These are phyloP conservation scores for Xenentodon cancila DNA, from an alignment of 2,797 vertebrate species.

Conservation along the genomic window DNA sequence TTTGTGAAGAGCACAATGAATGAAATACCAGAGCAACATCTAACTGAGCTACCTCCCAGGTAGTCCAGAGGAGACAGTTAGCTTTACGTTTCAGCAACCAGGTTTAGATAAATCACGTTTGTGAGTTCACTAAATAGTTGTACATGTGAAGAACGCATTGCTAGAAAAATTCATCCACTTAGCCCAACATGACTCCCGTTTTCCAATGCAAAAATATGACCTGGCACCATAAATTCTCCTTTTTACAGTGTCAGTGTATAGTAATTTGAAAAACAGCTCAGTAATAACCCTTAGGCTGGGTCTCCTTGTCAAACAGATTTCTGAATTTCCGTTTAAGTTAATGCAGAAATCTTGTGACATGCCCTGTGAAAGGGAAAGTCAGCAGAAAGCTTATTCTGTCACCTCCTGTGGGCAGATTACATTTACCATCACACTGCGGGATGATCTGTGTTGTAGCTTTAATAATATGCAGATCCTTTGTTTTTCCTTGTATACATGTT, in stretches of 20 bases:
- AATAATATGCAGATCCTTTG: constrained; percentile 28
- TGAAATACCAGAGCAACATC: not conserved
- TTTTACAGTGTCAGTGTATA: not conserved
- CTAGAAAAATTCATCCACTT: constrained; percentile 13
- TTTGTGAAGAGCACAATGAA: not conserved
- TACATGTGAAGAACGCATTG: not conserved
- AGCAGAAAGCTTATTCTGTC: constrained; percentile 10
- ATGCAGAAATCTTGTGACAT: not conserved
- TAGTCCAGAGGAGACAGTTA: constrained; percentile 11
- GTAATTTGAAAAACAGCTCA: constrained; percentile 23
- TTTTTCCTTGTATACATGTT: constrained; percentile 6
- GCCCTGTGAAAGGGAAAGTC: constrained; percentile 6
- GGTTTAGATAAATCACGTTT: not conserved
- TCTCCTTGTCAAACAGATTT: constrained; percentile 14
- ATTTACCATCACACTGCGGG: constrained; percentile 4
- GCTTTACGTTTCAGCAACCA: not conserved
- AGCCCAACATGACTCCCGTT: constrained; percentile 17
- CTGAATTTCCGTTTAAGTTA: constrained; percentile 21
- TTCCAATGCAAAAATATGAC: not conserved
- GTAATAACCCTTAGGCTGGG: constrained; percentile 14
- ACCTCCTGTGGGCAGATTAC: constrained; percentile 11
- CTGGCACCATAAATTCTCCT: constrained; percentile 16
- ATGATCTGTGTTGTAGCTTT: not conserved
- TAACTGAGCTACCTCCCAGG: not conserved
- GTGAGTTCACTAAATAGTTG: not conserved